Conservation (phyloP, 1,140 invertebrate species). For the Bombus superbus region DNA sequence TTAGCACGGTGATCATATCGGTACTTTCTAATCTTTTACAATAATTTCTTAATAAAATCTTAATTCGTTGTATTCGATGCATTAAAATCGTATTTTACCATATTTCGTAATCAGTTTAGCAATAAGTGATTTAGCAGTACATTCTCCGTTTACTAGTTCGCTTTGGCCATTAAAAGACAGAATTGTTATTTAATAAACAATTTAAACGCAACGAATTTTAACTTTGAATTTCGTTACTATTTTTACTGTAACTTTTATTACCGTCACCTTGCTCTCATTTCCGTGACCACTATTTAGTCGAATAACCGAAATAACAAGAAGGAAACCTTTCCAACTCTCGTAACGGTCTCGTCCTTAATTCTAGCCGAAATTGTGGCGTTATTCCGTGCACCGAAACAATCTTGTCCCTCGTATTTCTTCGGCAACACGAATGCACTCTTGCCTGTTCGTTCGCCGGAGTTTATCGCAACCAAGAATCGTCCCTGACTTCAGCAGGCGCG, state of each 20-base stretch:
- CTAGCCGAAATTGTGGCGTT: slow-evolving; percentile 36
- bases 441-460: slow-evolving; percentile 38
- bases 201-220: neutral
- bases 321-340: slow-evolving; percentile 20
- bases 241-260: neutral
- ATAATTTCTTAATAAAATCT: neutral
- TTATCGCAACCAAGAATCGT: slow-evolving; percentile 61
- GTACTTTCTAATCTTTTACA: neutral
- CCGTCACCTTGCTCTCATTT: neutral
- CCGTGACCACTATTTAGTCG: neutral
- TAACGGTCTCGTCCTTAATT: slow-evolving; percentile 21
- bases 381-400: neutral
- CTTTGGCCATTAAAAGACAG: too few relatives aligned
- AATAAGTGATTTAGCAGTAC: too few relatives aligned
- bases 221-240: neutral
- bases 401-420: neutral
- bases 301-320: neutral
- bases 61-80: neutral
- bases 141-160: too few relatives aligned
- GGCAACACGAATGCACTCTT: slow-evolving; percentile 10
- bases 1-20: neutral
- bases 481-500: slow-evolving; percentile 65
- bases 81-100: neutral
- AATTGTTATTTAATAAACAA: too few relatives aligned
- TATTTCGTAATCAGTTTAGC: too few relatives aligned